phyloP scores from a whole-genome alignment of 2,113 vertebrate genomes.

The Microcebus jonahi region DNA sequence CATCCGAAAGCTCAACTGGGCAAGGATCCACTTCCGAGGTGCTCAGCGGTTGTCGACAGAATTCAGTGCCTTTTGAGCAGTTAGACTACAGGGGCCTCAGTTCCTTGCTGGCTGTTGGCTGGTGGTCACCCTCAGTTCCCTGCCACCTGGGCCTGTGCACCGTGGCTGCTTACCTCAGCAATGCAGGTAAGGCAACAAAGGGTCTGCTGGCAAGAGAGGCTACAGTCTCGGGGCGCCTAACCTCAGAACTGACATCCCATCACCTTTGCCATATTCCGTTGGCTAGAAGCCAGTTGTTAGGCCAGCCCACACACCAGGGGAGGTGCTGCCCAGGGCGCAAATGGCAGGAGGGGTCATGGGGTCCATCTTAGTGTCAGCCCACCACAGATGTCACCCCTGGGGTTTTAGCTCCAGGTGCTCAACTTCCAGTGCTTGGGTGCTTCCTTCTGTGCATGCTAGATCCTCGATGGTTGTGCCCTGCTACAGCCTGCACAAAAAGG shows the following conservation, averaged over 20 bases:
- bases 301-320: background rate
- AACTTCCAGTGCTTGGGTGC: background rate
- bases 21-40: background rate
- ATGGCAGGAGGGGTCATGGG: rapidly evolving
- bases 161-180: background rate
- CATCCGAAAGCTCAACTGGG: background rate
- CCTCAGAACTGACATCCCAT: background rate
- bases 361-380: background rate
- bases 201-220: background rate
- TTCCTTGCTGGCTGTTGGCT: background rate
- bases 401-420: background rate
- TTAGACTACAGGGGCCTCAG: background rate
- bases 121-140: background rate
- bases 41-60: background rate
- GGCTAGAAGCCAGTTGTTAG: background rate
- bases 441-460: background rate
- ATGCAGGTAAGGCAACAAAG: background rate
- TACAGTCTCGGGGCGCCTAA: background rate
- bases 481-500: background rate
- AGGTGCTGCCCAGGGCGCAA: background rate
- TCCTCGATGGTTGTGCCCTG: background rate
- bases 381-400: background rate
- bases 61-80: background rate
- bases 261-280: background rate
- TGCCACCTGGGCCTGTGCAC: background rate